Evolutionary conservation across 2,888 invertebrate genomes (phyloP).

Genomic region (Stratiomys singularior): DNA sequence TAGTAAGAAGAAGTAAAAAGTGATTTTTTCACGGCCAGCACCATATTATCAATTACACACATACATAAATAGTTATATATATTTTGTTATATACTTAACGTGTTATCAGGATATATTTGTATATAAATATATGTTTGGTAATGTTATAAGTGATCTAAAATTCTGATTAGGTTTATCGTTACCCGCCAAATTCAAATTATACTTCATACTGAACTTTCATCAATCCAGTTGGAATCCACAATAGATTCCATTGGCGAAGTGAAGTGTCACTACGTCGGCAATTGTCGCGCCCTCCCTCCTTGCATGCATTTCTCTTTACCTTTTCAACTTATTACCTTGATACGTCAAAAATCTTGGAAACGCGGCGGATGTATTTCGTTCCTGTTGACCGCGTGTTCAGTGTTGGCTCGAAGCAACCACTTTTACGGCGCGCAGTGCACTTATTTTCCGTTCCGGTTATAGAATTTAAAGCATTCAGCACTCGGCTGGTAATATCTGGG

Average conservation of each 20-base stretch:
- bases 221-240: not conserved
- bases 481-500: not conserved
- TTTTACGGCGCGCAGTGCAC: not conserved
- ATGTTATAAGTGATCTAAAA: too few species aligned
- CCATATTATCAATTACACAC: too few species aligned
- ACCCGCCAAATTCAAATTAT: not conserved
- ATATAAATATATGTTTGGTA: too few species aligned
- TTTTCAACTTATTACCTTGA: not conserved
- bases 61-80: too few species aligned
- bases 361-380: slow-evolving; percentile 13
- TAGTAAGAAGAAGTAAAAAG: too few species aligned
- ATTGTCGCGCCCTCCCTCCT: not conserved
- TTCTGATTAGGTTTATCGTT: too few species aligned
- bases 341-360: slow-evolving; percentile 25
- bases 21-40: too few species aligned
- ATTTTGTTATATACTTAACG: too few species aligned
- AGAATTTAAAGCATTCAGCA: not conserved
- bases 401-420: not conserved
- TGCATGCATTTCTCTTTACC: not conserved
- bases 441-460: not conserved
- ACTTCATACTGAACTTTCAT: slow-evolving; percentile 5
- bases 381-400: slow-evolving; percentile 28
- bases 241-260: not conserved
- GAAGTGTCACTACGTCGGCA: slow-evolving; percentile 13
- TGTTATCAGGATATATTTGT: too few species aligned